Conservation (phyloP, 2,797 vertebrate genomes). For the Neosilurus hyrtlii region DNA sequence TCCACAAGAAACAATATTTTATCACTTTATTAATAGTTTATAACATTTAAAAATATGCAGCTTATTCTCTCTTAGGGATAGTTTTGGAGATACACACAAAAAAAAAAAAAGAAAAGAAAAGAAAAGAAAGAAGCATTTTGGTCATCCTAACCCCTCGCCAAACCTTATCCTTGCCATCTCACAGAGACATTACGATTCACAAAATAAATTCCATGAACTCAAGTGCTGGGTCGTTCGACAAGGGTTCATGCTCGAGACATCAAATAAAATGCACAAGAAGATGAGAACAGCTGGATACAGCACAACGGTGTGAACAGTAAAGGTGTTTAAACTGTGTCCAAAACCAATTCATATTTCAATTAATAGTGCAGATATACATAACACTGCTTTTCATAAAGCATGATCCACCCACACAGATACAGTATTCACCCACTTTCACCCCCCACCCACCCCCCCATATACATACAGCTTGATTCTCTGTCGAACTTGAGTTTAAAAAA, state of each 20-base stretch:
- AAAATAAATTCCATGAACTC: slow-evolving; percentile 76
- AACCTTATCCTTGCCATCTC: slow-evolving; percentile 74
- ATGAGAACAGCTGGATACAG: slow-evolving; percentile 51
- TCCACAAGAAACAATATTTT: slow-evolving; percentile 74
- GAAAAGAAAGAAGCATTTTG: slow-evolving; percentile 66
- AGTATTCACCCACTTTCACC: slow-evolving; percentile 34
- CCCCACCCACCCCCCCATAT: slow-evolving; percentile 55
- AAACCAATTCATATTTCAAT: slow-evolving; percentile 59
- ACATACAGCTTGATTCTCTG: slow-evolving; percentile 76
- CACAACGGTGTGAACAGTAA: slow-evolving; percentile 51
- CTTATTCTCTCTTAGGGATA: slow-evolving; percentile 71
- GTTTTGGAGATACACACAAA: slow-evolving; percentile 61
- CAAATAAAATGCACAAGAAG: slow-evolving; percentile 46
- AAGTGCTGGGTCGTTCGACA: slow-evolving; percentile 59
- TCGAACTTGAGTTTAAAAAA: slow-evolving; percentile 80
- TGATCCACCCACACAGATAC: slow-evolving; percentile 71
- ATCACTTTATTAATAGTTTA: slow-evolving; percentile 63
- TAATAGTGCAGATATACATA: slow-evolving; percentile 65
- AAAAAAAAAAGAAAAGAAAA: slow-evolving; percentile 30
- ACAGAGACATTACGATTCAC: slow-evolving; percentile 78
- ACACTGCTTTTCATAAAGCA: slow-evolving; percentile 76
- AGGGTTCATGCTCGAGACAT: slow-evolving; percentile 56
- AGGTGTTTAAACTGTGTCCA: slow-evolving; percentile 41
- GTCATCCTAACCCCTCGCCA: slow-evolving; percentile 68
- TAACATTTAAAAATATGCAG: slow-evolving; percentile 74